Base-by-base conservation (phyloP, 2,113 vertebrate species). In the Ameiurus melas region DNA sequence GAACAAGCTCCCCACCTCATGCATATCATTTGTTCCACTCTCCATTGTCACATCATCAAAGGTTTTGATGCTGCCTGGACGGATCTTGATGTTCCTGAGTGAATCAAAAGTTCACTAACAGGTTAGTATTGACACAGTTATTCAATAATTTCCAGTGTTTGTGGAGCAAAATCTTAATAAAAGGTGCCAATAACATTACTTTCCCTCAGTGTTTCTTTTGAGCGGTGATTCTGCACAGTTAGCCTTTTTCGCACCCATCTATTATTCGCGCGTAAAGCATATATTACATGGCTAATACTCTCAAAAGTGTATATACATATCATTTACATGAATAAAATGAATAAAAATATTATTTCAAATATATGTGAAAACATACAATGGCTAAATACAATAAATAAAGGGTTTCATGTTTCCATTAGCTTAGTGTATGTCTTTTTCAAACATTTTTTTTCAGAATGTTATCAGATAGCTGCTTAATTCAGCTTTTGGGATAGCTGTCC, bases 41-140 rank as follows among this genome's bases (percentile, higher is more conserved):
- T 95, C 96, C 92, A 97, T 95, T 75, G 95, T 95, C 87, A 98
- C 95, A 86, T 98, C 97, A 84, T 97, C 97, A 87, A 97, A 98
- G 1, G 97, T 98, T 94, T 97, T 98, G 89, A 97, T 95, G 70
- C 97, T 97, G 83, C 94, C 94, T 6, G 97, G 97, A 68, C 96
- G 95, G 91, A 96, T 94, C 93, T 97, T 96, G 90, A 96, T 94
- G 92, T 92, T 96, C 94, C 95, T 96, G 87, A 86, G 91, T 78
- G 87, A 62, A 90, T 77, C 78, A 90, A 57, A 91, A 68, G 87
- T 89, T 73, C 39, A 83, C n/a, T 4, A n/a, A 91, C 43, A 90
- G 87, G 87, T 86, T 71, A 81, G 87, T 83, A 4, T 64, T 80
- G 80, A 64, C 20, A 27, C 16, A 88, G 86, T 25, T 14, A 85